phyloP scores from a whole-genome alignment of 1,140 invertebrate genomes.

The Temnothorax nylanderi region DNA sequence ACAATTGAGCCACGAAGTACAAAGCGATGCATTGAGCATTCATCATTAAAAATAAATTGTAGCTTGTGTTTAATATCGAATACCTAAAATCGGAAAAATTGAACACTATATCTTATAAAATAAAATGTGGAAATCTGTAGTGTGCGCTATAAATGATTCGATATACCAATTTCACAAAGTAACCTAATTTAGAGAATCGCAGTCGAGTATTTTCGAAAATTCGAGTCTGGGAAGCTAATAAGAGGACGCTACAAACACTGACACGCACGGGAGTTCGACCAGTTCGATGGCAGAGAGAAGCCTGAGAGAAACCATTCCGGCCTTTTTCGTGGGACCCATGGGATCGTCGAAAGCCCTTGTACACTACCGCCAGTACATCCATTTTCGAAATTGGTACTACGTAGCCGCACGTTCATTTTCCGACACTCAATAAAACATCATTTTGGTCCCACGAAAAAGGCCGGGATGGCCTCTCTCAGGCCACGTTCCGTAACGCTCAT shows the following conservation, averaged over 20 bases:
- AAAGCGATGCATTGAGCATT: slow-evolving; percentile 93
- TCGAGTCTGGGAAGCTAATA: background rate
- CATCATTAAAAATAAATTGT: slow-evolving; percentile 79
- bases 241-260: background rate
- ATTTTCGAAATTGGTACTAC: too few species aligned
- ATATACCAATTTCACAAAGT: background rate
- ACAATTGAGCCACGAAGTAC: slow-evolving; percentile 94
- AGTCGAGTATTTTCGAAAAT: background rate
- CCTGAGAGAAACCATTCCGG: too few species aligned
- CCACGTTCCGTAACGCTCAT: too few species aligned
- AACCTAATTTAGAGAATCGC: background rate
- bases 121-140: slow-evolving; percentile 1
- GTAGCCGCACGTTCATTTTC: too few species aligned
- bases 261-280: too few species aligned
- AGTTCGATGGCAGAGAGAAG: too few species aligned
- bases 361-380: too few species aligned
- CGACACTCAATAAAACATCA: too few species aligned
- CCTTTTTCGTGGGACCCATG: too few species aligned
- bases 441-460: too few species aligned
- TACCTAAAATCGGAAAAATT: background rate
- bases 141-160: background rate
- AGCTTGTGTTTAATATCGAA: background rate
- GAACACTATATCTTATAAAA: background rate
- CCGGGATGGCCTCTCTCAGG: too few species aligned
- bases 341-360: too few species aligned